Evolutionary conservation across 2,888 invertebrate species (phyloP).

Genomic region (Griposia aprilina): DNA sequence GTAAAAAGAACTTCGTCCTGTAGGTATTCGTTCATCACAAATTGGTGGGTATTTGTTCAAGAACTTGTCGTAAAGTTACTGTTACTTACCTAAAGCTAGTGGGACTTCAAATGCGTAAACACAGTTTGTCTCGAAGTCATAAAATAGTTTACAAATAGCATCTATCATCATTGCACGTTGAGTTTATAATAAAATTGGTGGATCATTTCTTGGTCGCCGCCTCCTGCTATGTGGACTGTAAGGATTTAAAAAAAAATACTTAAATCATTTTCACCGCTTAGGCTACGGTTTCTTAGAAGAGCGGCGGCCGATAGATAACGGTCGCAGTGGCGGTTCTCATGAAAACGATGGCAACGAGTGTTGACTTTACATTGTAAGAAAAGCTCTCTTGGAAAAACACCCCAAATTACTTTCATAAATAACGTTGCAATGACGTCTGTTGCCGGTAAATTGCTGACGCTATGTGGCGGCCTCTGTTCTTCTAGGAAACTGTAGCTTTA

Average conservation of each 20-base stretch:
- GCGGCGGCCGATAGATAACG: background rate
- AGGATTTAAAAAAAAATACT: too few relatives aligned
- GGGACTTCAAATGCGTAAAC: background rate
- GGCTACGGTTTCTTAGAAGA: background rate
- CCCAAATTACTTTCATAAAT: too few relatives aligned
- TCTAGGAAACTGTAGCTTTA: too few relatives aligned
- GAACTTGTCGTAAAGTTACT: background rate
- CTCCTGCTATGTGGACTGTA: slow-evolving; percentile 33
- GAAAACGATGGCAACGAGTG: background rate
- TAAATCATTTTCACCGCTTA: background rate
- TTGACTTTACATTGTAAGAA: too few relatives aligned
- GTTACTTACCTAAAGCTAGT: background rate
- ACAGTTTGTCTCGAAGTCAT: background rate
- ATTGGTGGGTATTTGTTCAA: background rate
- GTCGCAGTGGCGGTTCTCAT: background rate
- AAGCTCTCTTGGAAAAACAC: too few relatives aligned
- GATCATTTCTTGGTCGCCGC: slow-evolving; percentile 7
- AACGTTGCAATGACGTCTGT: too few relatives aligned
- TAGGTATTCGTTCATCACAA: background rate
- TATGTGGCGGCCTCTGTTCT: too few relatives aligned
- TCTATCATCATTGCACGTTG: background rate
- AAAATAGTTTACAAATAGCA: background rate
- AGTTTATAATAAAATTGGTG: slow-evolving; percentile 1
- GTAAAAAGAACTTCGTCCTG: background rate
- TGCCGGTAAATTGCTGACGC: too few relatives aligned